phyloP scores from a whole-genome alignment of 2,888 invertebrate species.

The Mythimna pallens region DNA sequence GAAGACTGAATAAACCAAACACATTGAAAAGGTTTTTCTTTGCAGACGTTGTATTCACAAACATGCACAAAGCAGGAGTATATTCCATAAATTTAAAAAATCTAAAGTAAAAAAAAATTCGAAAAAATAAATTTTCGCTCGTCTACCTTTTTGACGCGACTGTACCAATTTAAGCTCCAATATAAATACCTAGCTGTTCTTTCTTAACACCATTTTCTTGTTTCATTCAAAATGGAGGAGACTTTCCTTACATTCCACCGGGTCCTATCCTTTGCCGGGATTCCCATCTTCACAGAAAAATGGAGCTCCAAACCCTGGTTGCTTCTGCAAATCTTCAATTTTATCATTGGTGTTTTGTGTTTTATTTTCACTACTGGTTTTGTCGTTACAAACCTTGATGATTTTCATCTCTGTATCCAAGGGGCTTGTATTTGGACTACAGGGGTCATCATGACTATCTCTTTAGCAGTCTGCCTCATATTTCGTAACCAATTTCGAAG shows the following conservation, averaged over 20 bases:
- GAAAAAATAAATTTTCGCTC: background rate
- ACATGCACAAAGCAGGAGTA: no score
- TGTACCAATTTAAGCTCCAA: constrained; percentile 65
- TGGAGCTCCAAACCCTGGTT: constrained; percentile 79
- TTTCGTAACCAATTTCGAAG: constrained; percentile 77
- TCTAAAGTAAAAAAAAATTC: no score
- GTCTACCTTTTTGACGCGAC: constrained; percentile 30
- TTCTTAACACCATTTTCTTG: constrained; percentile 38
- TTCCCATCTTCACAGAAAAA: constrained; percentile 78
- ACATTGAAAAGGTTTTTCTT: background rate
- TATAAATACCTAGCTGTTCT: constrained; percentile 57
- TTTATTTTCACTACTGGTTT: constrained; percentile 82
- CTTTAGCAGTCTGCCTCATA: constrained; percentile 77
- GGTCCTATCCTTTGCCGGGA: constrained; percentile 79
- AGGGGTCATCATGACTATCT: constrained; percentile 82
- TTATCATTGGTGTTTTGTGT: constrained; percentile 75
- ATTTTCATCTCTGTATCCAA: constrained; percentile 80
- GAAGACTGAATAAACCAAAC: background rate
- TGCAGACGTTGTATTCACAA: no score
- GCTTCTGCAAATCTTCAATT: constrained; percentile 77
- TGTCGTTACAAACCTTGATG: constrained; percentile 70
- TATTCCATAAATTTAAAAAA: no score
- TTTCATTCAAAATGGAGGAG: constrained; percentile 75
- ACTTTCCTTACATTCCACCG: constrained; percentile 77
- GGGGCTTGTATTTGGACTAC: constrained; percentile 86